Evolutionary conservation across 1,140 invertebrate genomes (phyloP).

Genomic region (Drosophila seguyi): DNA sequence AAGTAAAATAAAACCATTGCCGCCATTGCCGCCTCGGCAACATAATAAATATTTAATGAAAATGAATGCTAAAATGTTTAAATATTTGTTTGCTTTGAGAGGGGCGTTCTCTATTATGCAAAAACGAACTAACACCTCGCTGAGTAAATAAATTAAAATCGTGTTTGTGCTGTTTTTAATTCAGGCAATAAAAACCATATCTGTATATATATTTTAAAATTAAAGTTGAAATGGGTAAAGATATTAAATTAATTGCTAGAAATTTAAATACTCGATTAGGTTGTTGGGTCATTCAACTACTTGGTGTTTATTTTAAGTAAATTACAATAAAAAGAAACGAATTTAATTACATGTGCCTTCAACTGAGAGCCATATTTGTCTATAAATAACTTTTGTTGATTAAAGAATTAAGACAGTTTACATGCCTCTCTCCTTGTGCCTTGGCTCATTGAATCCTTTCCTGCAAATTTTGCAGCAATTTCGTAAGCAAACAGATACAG

Average conservation of each 20-base stretch:
- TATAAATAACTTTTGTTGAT: conserved; percentile 32
- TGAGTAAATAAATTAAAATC: conserved; percentile 7
- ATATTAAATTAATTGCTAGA: background rate
- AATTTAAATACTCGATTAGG: background rate
- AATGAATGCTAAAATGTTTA: conserved; percentile 25
- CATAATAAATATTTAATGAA: conserved; percentile 30
- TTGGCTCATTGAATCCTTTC: conserved; percentile 11
- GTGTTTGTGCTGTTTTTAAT: background rate
- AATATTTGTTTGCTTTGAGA: conserved; percentile 8
- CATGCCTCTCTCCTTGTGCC: background rate
- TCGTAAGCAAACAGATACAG: conserved; percentile 17
- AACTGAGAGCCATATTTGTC: background rate
- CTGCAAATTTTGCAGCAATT: conserved; percentile 14
- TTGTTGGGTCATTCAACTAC: too few species aligned
- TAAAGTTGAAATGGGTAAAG: background rate
- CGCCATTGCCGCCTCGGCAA: background rate
- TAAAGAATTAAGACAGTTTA: conserved; percentile 39
- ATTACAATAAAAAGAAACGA: background rate
- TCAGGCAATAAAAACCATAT: background rate
- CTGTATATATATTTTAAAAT: too few species aligned
- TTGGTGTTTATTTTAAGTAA: background rate
- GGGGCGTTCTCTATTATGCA: background rate
- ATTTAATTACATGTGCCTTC: background rate
- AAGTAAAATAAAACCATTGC: background rate
- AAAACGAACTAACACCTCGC: conserved; percentile 10